Percentiles rank a stretch among this genome's conserved stretches.
phyloP scores from a whole-genome alignment of 1,140 invertebrate species.

The Ganaspis sp. region DNA sequence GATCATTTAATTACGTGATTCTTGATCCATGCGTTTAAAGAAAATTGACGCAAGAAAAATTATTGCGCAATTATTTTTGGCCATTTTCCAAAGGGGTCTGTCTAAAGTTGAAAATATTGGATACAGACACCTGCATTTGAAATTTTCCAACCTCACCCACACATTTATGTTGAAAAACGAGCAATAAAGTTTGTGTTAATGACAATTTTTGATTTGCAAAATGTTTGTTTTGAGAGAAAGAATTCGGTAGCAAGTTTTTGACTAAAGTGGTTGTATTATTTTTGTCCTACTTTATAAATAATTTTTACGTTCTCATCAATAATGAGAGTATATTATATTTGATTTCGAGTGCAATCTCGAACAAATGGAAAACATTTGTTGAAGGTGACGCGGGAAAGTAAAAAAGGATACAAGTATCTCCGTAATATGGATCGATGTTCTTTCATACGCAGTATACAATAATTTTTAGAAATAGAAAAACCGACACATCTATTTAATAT shows the following conservation, averaged over 20 bases:
- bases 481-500: background rate
- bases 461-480: background rate
- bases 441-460: background rate
- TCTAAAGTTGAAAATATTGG: slow-evolving; percentile 7
- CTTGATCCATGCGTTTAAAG: background rate
- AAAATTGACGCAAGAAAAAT: slow-evolving; percentile 25
- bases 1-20: background rate
- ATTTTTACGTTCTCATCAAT: no score
- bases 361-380: background rate
- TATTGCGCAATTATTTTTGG: slow-evolving; percentile 11
- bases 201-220: no score
- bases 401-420: slow-evolving; percentile 5
- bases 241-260: no score
- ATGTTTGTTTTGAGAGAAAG: no score
- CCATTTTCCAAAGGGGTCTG: background rate
- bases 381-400: background rate
- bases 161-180: background rate
- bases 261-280: no score
- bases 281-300: no score
- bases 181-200: no score
- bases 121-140: background rate
- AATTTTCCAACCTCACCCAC: background rate
- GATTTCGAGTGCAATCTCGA: background rate
- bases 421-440: background rate
- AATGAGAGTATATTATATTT: no score